Base-by-base conservation (phyloP, 2,113 vertebrate species). In the Phalacrocorax pelagicus region DNA sequence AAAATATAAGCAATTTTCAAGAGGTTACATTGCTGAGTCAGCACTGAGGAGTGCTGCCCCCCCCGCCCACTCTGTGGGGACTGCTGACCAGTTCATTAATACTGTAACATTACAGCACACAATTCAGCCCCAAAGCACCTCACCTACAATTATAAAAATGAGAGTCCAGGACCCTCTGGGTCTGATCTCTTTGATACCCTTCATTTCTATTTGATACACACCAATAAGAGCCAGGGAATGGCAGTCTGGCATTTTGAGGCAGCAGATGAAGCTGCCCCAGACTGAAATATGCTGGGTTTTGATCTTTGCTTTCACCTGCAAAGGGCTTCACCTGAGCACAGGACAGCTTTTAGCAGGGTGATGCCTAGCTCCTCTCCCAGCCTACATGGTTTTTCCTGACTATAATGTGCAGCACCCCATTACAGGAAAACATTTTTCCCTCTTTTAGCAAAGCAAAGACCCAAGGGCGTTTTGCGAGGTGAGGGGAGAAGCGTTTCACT, bases 51-150 rank as follows among this genome's bases (percentile, higher is more conserved):
- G 8, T 2, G 16, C 70, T 66, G 62, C 62, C 58, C 23, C 23
- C 34, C 32, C 5, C 12, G 38, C 38, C 38, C 38, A 38, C 38
- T 51, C 61, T 1, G 0, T 0, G 3, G 19, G 6, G 5, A 17
- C 40, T 21, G 29, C 62, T 51, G 18, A 7, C 23, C 6, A 0
- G 24, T 24, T 73, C 2, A 1, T 34, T 30, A 57, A 54, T 27
- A 3, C 24, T 27, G 30, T 6, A 12, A 29, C 34, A 17, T 62
- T 36, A 10, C 52, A 44, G 40, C 0, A 1, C 47, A 29, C 57
- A 63, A 36, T 17, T 30, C 32, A 49, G 38, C 17, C 40, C 71
- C 19, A 4, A 46, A 69, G 24, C 8, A 18, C 59, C 44, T 86
- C 67, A 42, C 55, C 38, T 36, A 24, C 55, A 65, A 11, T 40